phyloP scores from a whole-genome alignment of 2,888 invertebrate species.

The Troides aeacus region DNA sequence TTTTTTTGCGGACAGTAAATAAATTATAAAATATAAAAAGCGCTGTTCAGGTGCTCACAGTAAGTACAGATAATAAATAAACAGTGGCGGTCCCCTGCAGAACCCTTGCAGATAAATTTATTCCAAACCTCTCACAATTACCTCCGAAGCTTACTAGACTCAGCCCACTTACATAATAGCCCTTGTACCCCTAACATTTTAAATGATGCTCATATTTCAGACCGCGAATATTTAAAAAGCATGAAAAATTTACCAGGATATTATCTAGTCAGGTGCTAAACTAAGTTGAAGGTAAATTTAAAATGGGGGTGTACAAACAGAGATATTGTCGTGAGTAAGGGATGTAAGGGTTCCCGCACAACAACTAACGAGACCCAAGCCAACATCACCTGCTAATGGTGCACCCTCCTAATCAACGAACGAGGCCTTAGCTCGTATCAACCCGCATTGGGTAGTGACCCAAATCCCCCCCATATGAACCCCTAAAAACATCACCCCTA shows the following conservation, averaged over 20 bases:
- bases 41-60: background rate
- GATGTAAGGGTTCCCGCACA: too few relatives aligned
- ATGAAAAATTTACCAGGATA: background rate
- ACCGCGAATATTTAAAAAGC: background rate
- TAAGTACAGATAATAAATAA: background rate
- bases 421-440: too few relatives aligned
- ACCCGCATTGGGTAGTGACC: too few relatives aligned
- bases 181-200: background rate
- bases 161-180: slow-evolving; percentile 1
- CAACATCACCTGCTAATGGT: too few relatives aligned
- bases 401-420: too few relatives aligned
- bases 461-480: too few relatives aligned
- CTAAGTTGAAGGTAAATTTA: too few relatives aligned
- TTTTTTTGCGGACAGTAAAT: background rate
- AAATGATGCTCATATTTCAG: slow-evolving; percentile 8
- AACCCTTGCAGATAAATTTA: slow-evolving; percentile 9
- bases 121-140: slow-evolving; percentile 4
- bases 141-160: slow-evolving; percentile 2
- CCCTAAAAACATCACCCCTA: too few relatives aligned
- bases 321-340: too few relatives aligned
- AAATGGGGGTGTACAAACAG: too few relatives aligned
- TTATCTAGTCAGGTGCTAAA: background rate
- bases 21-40: background rate
- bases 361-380: too few relatives aligned
- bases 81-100: background rate